phyloP scores from a whole-genome alignment of 1,140 invertebrate genomes.

The Pemphigus obesinymphae region DNA sequence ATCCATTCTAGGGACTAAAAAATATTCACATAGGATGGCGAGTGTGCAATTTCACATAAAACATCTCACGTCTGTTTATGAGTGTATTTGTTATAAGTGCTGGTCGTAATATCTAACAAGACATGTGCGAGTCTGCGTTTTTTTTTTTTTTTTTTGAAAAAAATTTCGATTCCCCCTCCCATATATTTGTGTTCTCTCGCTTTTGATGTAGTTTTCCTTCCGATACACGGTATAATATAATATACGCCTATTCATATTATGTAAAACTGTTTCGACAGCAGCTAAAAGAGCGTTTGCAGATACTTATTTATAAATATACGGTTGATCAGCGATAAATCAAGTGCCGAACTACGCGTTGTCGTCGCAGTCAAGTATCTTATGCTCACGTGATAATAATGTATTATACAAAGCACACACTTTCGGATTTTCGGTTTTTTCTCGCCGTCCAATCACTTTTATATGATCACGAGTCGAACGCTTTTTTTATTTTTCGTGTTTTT shows the following conservation, averaged over 20 bases:
- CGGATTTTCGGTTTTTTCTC: background rate
- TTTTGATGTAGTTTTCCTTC: background rate
- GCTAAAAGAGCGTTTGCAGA: background rate
- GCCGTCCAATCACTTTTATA: background rate
- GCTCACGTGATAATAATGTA: too few species aligned
- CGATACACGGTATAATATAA: too few species aligned
- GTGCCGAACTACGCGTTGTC: too few species aligned
- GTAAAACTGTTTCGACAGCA: background rate
- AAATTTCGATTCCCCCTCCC: too few species aligned
- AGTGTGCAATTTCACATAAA: too few species aligned
- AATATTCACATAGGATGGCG: too few species aligned
- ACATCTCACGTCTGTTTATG: too few species aligned
- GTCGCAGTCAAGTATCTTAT: background rate
- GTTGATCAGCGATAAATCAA: conserved; percentile 8
- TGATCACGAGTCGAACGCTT: background rate
- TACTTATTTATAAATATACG: background rate
- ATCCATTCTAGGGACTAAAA: too few species aligned
- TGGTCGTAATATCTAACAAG: too few species aligned
- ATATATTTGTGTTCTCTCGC: too few species aligned
- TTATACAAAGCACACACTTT: background rate
- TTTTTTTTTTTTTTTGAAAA: too few species aligned
- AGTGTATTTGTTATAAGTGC: too few species aligned
- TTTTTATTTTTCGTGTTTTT: background rate
- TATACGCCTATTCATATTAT: background rate
- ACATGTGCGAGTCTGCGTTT: background rate